These are phyloP conservation scores for Luehdorfia chinensis DNA, from an alignment of 1,140 invertebrate genomes.

Conservation along the genomic window DNA sequence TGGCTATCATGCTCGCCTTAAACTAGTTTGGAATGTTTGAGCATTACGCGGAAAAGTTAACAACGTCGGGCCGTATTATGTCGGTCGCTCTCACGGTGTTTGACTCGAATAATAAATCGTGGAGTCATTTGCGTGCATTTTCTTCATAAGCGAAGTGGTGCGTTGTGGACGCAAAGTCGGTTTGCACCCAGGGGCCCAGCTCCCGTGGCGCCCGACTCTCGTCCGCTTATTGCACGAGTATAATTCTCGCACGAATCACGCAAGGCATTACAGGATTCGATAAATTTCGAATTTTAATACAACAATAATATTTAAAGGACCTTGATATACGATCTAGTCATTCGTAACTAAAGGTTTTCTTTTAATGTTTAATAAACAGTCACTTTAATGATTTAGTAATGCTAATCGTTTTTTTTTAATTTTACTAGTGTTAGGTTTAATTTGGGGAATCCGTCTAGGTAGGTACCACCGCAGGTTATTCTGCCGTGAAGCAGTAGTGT, in stretches of 20 bases:
- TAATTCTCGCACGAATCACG: constrained; percentile 53
- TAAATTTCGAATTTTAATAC: too few relatives aligned
- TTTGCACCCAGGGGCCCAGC: constrained; percentile 53
- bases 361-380: too few relatives aligned
- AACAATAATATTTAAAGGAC: too few relatives aligned
- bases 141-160: constrained; percentile 48
- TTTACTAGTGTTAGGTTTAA: too few relatives aligned
- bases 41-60: constrained; percentile 59
- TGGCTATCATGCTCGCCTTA: constrained; percentile 63
- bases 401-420: too few relatives aligned
- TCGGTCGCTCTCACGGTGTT: constrained; percentile 55
- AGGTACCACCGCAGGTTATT: too few relatives aligned
- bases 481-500: too few relatives aligned
- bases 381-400: too few relatives aligned
- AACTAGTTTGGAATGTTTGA: constrained; percentile 67
- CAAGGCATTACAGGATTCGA: constrained; percentile 26
- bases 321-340: too few relatives aligned
- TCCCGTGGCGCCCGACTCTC: constrained; percentile 40
- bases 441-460: too few relatives aligned
- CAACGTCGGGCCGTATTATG: constrained; percentile 36
- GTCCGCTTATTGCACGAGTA: constrained; percentile 23
- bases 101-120: constrained; percentile 41
- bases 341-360: too few relatives aligned
- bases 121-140: constrained; percentile 57
- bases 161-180: constrained; percentile 36